phyloP scores from a whole-genome alignment of 2,888 invertebrate genomes.

The Ischnura elegans region DNA sequence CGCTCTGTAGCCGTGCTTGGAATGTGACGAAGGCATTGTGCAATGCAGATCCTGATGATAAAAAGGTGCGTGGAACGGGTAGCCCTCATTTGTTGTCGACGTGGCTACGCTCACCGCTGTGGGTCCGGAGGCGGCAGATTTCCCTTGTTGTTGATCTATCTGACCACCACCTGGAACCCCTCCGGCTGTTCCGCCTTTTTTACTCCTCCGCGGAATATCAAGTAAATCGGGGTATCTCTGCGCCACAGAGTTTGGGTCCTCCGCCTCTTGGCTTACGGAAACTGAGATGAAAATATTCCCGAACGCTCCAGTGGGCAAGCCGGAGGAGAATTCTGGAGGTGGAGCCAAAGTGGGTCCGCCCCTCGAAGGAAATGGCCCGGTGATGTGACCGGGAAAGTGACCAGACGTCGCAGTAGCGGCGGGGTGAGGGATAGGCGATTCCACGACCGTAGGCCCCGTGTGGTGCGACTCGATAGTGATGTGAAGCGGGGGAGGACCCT shows the following conservation, averaged over 20 bases:
- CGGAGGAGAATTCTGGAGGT: slow-evolving; percentile 80
- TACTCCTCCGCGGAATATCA: slow-evolving; percentile 83
- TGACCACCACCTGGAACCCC: slow-evolving; percentile 75
- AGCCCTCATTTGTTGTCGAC: neutral
- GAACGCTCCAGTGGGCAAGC: slow-evolving; percentile 80
- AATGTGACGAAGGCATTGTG: slow-evolving; percentile 15
- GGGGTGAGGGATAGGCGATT: slow-evolving; percentile 72
- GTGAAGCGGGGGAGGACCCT: slow-evolving; percentile 78
- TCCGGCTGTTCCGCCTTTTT: slow-evolving; percentile 76
- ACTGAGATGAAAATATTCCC: slow-evolving; percentile 93
- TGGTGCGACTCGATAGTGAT: slow-evolving; percentile 80
- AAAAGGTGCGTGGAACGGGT: slow-evolving; percentile 53
- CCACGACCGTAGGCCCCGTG: slow-evolving; percentile 69
- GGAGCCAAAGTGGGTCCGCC: slow-evolving; percentile 66
- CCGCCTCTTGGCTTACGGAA: slow-evolving; percentile 86
- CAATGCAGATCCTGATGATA: slow-evolving; percentile 58
- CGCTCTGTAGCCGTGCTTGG: slow-evolving; percentile 43
- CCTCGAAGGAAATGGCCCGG: slow-evolving; percentile 14
- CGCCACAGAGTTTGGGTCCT: slow-evolving; percentile 78
- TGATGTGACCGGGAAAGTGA: slow-evolving; percentile 43
- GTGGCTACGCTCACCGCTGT: slow-evolving; percentile 27
- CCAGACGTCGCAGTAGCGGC: slow-evolving; percentile 74
- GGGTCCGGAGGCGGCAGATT: neutral
- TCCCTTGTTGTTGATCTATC: neutral
- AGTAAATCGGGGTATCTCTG: slow-evolving; percentile 90